Evolutionary conservation across 2,113 vertebrate species (phyloP), one percentile per base, ranked within the genome.

Genomic region (Phocoena sinus): DNA sequence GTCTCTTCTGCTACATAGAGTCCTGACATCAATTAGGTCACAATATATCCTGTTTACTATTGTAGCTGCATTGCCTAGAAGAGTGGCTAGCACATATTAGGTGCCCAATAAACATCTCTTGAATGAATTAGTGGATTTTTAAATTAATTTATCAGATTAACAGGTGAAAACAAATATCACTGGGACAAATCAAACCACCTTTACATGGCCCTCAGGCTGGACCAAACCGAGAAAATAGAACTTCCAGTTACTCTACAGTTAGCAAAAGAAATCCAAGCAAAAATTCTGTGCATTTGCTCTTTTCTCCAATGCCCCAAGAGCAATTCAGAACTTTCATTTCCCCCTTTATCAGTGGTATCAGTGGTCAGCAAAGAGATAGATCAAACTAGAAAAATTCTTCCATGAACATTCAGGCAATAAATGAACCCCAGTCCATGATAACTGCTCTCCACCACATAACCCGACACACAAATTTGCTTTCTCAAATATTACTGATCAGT

Each of bases 381-480:
- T 92, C 93, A 93, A 92, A 97, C n/a, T 26, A 97, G 70, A 81
- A 96, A 47, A 86, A 84, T 87, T 91, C 28, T 91, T 96, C 36
- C 60, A 89, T 70, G 70, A 96, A 74, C 21, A 85, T 67, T 50
- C 38, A 97, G 80, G n/a, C 90, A 71, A 63, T 33, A 96, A 60
- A 91, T 76, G 58, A 94, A 94, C 18, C 41, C 26, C 50, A 94
- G 47, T 73, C 13, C 21, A 92, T 84, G n/a, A 68, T 53, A 91
- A 68, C 36, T 95, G 31, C 8, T 93, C 50, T 83, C 56, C 20
- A 89, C 23, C 8, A 79, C 60, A 41, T 38, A 62, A 74, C 58
- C 36, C 20, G 65, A 50, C 56, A 79, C 58, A 89, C 28, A 86
- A 82, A 88, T 93, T 82, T 91, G 17, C 56, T 89, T 74, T 26